Evolutionary conservation across 2,888 invertebrate genomes (phyloP).

Genomic region (Leucophenga maculata): DNA sequence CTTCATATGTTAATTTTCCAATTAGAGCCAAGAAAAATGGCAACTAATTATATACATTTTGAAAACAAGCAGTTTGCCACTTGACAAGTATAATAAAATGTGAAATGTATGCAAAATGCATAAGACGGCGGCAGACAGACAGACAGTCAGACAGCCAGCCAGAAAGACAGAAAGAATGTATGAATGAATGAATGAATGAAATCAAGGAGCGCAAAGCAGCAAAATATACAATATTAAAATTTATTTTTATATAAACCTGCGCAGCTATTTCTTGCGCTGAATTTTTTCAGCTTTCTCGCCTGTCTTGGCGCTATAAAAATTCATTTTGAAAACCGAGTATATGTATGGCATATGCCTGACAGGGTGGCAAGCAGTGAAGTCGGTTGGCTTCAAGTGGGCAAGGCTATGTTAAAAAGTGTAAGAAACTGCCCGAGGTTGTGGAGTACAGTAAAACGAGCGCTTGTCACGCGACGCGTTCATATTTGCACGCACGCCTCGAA

Average conservation of each 20-base stretch:
- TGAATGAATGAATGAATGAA: too few relatives aligned
- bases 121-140: not conserved
- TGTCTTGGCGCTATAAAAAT: constrained; percentile 48
- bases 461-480: constrained; percentile 67
- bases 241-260: constrained; percentile 12
- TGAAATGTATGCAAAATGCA: not conserved
- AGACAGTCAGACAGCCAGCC: not conserved
- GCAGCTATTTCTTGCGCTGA: not conserved
- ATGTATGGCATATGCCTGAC: constrained; percentile 10
- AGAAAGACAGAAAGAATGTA: constrained; percentile 10
- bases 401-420: too few relatives aligned
- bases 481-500: constrained; percentile 61
- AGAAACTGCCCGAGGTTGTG: not conserved
- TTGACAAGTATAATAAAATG: constrained; percentile 14
- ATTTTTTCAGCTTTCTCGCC: not conserved
- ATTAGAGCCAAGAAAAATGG: constrained; percentile 61
- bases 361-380: constrained; percentile 12
- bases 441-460: constrained; percentile 58
- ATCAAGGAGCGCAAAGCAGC: not conserved
- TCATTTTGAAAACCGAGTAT: constrained; percentile 9
- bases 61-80: constrained; percentile 10
- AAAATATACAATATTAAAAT: constrained; percentile 34
- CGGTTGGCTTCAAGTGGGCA: constrained; percentile 47
- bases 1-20: constrained; percentile 66
- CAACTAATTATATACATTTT: constrained; percentile 57